Base-by-base conservation (phyloP, 2,113 vertebrate genomes). In the Chroicocephalus ridibundus region DNA sequence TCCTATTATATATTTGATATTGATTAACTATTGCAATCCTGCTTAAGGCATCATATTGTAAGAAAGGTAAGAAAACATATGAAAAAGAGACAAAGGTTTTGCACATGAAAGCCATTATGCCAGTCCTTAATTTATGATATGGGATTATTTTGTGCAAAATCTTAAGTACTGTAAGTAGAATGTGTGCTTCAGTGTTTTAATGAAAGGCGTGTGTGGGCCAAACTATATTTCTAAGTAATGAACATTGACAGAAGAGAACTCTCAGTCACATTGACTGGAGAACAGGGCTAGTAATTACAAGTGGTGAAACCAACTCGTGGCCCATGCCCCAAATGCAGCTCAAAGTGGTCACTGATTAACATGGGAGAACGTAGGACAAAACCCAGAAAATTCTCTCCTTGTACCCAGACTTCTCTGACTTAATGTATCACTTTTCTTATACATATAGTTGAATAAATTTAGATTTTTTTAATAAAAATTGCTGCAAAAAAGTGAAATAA, bases 401-500 rank as follows among this genome's bases (percentile, higher is more conserved):
- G 16, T 58, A 58, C 27, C 14, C 32, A 57, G 18, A 26, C 9
- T 66, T 74, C 15, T 13, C 74, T 25, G 76, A 12, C 18, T 21
- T 76, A 54, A 36, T 26, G 25, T 18, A 42, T 42, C 19, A 10
- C 18, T 75, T 88, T 40, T 61, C 51, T 34, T 58, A 17, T 47
- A 66, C 11, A 26, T 29, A 5, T 2, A 57, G 11, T 32, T 72
- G 32, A 55, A 76, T 22, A 2, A 46, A 26, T 46, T 64, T 29
- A 47, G 36, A 57, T 10, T 70, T 81, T 81, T 69, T 16, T 72
- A 31, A 34, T n/a, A 21, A 36, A 64, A 88, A 19, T 36, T 58
- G 0, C 15, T 44, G 5, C 1, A 3, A 24, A 57, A 47, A 20
- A 6, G 4, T 5, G 46, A 80, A 82, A 21, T 34, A 34, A 20